Percentiles rank a stretch among this genome's conserved stretches.
Conservation (phyloP, 2,113 vertebrate species). For the Riparia riparia region DNA sequence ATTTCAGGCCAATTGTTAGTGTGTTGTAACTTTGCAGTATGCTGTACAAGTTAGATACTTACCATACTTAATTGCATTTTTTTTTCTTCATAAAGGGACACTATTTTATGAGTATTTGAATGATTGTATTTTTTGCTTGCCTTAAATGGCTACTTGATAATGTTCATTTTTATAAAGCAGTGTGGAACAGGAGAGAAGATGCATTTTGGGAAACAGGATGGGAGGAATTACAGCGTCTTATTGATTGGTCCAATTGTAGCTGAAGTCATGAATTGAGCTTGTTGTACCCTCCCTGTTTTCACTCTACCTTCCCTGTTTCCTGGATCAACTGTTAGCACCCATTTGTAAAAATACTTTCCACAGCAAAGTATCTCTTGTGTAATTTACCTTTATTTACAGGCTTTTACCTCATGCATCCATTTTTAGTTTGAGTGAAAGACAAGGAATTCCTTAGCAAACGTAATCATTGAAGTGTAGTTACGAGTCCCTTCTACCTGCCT, state of each 20-base stretch:
- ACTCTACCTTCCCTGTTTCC: not conserved
- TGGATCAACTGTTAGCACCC: not conserved
- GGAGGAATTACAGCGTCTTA: not conserved
- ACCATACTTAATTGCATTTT: not conserved
- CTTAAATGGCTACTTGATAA: not conserved
- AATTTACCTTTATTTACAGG: not conserved
- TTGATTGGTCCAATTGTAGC: not conserved
- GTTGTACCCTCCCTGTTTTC: not conserved
- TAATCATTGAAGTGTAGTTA: not conserved
- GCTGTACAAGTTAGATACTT: not conserved
- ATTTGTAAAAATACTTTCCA: not conserved
- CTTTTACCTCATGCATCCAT: not conserved
- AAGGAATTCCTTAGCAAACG: not conserved
- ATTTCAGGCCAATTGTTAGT: not conserved
- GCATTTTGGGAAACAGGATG: not conserved
- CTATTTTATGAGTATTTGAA: not conserved
- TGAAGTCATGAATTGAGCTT: not conserved
- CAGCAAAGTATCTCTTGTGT: not conserved
- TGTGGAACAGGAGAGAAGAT: not conserved
- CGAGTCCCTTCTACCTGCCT: not conserved
- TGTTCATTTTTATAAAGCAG: not conserved
- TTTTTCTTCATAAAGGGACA: not conserved
- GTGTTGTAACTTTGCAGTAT: not conserved
- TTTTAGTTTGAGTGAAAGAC: not conserved
- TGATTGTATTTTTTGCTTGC: not conserved